These are phyloP conservation scores for Nyctereutes procyonoides DNA, from an alignment of 2,113 vertebrate species.

Conservation along the genomic window DNA sequence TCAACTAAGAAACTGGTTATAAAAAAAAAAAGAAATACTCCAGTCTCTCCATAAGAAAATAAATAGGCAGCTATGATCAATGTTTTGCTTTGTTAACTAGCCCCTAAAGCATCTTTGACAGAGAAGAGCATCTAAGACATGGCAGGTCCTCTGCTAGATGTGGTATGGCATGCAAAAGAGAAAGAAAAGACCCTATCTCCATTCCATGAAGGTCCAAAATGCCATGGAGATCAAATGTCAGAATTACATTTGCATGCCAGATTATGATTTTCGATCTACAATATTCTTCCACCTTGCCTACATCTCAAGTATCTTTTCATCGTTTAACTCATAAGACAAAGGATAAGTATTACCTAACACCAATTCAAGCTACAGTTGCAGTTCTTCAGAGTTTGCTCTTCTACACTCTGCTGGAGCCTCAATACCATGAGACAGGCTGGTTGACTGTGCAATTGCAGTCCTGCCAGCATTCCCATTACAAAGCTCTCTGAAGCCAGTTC, in stretches of 20 bases:
- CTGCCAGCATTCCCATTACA: constrained; percentile 76
- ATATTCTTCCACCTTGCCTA: background rate
- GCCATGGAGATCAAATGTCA: background rate
- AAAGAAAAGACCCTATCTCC: background rate
- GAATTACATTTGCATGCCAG: background rate
- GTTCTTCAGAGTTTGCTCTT: constrained; percentile 85
- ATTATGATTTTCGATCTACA: background rate
- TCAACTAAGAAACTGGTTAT: background rate
- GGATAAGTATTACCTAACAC: constrained; percentile 84
- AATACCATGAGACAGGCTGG: constrained; percentile 83
- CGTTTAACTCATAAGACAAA: constrained; percentile 41
- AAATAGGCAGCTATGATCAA: background rate
- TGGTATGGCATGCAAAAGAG: background rate
- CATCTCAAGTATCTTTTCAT: background rate
- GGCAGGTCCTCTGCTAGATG: background rate
- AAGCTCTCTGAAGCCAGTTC: constrained; percentile 78
- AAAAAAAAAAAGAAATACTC: background rate
- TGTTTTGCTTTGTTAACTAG: background rate
- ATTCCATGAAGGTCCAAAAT: background rate
- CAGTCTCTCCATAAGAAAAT: background rate
- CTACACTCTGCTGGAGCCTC: constrained; percentile 85
- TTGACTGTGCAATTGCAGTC: constrained; percentile 82
- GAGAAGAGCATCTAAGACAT: background rate
- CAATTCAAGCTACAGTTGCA: constrained; percentile 74
- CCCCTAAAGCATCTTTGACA: background rate